A percentile compares a stretch with the other conserved stretches of the same genome.
Evolutionary conservation across 2,113 vertebrate species (phyloP).

Genomic region (Rafetus swinhoei): DNA sequence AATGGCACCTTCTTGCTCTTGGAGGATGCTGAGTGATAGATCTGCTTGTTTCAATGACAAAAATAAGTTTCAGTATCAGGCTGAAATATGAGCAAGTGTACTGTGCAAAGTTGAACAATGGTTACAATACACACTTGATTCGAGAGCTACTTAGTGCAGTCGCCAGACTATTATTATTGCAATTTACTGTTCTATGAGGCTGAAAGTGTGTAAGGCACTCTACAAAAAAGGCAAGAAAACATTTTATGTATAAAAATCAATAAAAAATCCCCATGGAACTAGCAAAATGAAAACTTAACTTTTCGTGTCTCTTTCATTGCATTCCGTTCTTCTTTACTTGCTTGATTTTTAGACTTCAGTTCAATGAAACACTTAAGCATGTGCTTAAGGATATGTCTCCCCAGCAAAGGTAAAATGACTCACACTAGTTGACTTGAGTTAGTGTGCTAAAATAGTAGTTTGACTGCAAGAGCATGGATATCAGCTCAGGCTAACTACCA

Average conservation of each 20-base stretch:
- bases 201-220: accelerated
- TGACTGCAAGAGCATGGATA: neutral
- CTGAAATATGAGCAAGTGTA: neutral
- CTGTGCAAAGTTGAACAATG: neutral
- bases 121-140: neutral
- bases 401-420: neutral
- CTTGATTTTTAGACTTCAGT: neutral
- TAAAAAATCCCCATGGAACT: neutral
- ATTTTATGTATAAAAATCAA: neutral
- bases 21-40: neutral
- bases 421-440: neutral
- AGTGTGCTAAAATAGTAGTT: neutral
- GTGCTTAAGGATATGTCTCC: neutral
- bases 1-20: neutral
- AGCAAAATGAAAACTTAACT: neutral
- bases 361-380: neutral
- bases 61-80: neutral
- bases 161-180: neutral
- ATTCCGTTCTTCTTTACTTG: neutral
- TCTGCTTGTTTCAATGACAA: neutral
- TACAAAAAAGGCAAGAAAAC: neutral
- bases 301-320: neutral
- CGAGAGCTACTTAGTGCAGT: neutral
- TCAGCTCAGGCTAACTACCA: neutral
- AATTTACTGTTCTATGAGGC: neutral